Conservation (phyloP, 2,113 vertebrate species). For the Corydoras sp. region DNA sequence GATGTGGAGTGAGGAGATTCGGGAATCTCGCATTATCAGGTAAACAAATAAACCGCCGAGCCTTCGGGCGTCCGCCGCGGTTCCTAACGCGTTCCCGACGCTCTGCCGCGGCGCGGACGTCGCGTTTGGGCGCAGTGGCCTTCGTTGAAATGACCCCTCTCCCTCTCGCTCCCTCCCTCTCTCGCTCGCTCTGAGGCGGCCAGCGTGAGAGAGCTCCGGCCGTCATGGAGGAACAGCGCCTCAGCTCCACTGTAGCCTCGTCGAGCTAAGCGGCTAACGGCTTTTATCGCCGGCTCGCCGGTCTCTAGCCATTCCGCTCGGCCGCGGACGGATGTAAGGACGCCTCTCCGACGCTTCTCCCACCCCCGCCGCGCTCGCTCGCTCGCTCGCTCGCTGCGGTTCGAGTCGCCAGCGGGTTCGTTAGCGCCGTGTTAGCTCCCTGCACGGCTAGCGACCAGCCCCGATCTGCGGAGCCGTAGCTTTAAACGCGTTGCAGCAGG, state of each 20-base stretch:
- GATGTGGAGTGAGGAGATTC: conserved; percentile 69
- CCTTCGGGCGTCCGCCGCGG: background rate
- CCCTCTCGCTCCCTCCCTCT: conserved; percentile 41
- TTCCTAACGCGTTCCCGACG: too few relatives aligned
- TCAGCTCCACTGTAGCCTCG: conserved; percentile 40
- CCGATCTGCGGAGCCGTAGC: too few relatives aligned
- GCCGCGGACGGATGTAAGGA: background rate
- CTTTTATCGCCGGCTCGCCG: background rate
- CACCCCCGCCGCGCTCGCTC: too few relatives aligned
- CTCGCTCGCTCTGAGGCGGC: conserved; percentile 42
- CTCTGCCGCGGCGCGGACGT: background rate
- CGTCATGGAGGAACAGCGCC: conserved; percentile 47
- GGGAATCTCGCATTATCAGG: conserved; percentile 71
- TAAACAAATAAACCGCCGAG: conserved; percentile 65
- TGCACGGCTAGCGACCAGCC: too few relatives aligned
- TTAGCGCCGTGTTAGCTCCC: too few relatives aligned
- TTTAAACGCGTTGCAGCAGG: too few relatives aligned
- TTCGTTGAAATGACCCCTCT: conserved; percentile 64
- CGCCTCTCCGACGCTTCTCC: too few relatives aligned
- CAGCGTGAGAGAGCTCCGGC: conserved; percentile 52
- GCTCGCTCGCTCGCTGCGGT: too few relatives aligned
- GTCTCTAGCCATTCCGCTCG: background rate
- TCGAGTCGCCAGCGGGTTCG: too few relatives aligned
- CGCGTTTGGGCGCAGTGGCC: conserved; percentile 49
- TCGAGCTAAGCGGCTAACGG: background rate